Evolutionary conservation across 1,140 invertebrate species (phyloP).

Genomic region (Ephestia elutella): DNA sequence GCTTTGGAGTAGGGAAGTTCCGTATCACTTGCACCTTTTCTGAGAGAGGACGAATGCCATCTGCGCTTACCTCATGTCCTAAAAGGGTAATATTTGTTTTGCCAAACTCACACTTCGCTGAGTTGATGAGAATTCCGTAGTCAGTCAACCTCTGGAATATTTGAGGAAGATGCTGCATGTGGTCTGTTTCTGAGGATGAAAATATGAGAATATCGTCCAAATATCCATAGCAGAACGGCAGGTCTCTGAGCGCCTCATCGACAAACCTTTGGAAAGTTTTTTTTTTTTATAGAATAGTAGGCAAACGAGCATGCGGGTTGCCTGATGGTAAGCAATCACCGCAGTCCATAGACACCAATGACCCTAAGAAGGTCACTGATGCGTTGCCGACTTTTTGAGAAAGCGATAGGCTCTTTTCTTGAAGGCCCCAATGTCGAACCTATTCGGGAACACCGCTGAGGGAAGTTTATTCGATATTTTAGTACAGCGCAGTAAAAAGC

Average conservation of each 20-base stretch:
- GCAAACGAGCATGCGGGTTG: too few species aligned
- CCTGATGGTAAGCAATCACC: too few species aligned
- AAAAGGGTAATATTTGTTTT: not conserved
- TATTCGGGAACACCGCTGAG: too few species aligned
- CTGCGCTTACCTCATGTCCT: slow-evolving; percentile 7
- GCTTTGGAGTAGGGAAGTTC: slow-evolving; percentile 11
- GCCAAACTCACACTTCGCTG: slow-evolving; percentile 3
- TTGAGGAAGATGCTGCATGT: not conserved
- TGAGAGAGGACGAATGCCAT: slow-evolving; percentile 13
- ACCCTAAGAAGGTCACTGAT: too few species aligned
- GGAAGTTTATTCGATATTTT: too few species aligned
- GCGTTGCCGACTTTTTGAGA: too few species aligned
- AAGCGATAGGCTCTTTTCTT: too few species aligned
- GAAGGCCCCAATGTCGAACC: too few species aligned
- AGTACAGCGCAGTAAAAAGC: too few species aligned
- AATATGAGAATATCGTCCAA: slow-evolving; percentile 9
- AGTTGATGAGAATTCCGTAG: not conserved
- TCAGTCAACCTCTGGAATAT: not conserved
- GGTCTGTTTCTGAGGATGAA: not conserved
- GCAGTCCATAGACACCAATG: too few species aligned
- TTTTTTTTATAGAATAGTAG: too few species aligned
- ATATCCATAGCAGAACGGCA: slow-evolving; percentile 2
- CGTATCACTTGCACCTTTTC: slow-evolving; percentile 7
- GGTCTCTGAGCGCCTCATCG: slow-evolving; percentile 3
- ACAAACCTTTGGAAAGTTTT: slow-evolving; percentile 10